Conservation (phyloP, 92 coral and sea anemone species). For the Epizoanthus stellaris region DNA sequence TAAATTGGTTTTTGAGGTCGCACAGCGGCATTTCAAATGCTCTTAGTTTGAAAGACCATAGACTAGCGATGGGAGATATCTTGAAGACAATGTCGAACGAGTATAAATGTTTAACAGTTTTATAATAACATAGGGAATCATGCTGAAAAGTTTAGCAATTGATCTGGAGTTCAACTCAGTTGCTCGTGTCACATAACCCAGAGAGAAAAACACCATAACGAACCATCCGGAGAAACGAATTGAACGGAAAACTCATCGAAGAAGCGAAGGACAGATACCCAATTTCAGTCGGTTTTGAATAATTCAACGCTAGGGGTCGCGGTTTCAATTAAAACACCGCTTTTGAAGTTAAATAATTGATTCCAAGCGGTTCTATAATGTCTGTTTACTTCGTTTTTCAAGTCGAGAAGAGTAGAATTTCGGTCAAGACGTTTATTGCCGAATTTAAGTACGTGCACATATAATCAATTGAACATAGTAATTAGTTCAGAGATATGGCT, state of each 20-base stretch:
- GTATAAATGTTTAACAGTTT: slow-evolving; percentile 15
- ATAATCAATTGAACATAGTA: not conserved
- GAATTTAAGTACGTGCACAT: too few relatives aligned
- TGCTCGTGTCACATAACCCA: not conserved
- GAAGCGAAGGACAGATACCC: not conserved
- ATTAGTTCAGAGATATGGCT: not conserved
- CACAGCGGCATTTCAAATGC: not conserved
- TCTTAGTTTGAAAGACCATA: not conserved
- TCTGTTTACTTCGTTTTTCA: slow-evolving; percentile 12
- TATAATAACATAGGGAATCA: not conserved
- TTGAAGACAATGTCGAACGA: not conserved
- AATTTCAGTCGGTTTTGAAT: slow-evolving; percentile 7
- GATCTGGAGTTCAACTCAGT: not conserved
- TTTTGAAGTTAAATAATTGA: slow-evolving; percentile 33
- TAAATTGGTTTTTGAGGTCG: not conserved
- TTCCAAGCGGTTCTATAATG: slow-evolving; percentile 9
- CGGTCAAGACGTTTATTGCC: not conserved
- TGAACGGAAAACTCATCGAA: not conserved
- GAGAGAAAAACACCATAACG: too few relatives aligned
- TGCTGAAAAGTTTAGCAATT: not conserved
- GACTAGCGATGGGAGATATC: slow-evolving; percentile 14
- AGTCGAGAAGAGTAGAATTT: not conserved
- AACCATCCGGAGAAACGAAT: not conserved
- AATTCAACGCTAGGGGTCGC: slow-evolving; percentile 20
- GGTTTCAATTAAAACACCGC: slow-evolving; percentile 46